Conservation (phyloP, 2,888 invertebrate genomes). For the Metopia argyrocephala region DNA sequence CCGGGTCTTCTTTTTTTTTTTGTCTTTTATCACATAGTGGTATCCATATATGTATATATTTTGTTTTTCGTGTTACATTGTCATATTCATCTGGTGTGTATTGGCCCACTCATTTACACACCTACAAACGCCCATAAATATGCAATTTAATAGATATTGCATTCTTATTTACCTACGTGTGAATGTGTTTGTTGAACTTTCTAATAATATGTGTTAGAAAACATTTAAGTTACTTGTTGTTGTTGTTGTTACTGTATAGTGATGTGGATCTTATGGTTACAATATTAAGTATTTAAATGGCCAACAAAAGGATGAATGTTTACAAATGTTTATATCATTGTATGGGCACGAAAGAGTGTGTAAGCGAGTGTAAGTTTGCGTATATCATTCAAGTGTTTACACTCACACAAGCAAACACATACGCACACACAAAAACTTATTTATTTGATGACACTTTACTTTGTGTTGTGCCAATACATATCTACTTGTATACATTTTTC, state of each 20-base stretch:
- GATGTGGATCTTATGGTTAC: too few relatives aligned
- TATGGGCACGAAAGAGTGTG: too few relatives aligned
- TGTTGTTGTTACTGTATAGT: too few relatives aligned
- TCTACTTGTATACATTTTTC: not conserved
- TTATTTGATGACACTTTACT: constrained; percentile 1
- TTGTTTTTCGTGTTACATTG: too few relatives aligned
- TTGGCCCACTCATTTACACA: not conserved
- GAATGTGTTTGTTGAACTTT: not conserved
- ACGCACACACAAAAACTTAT: not conserved
- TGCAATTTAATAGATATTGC: not conserved
- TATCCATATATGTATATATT: too few relatives aligned
- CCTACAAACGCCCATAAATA: not conserved
- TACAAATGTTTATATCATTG: not conserved
- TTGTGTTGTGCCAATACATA: not conserved
- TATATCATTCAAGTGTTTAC: not conserved
- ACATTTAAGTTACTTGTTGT: not conserved
- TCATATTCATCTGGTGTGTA: too few relatives aligned
- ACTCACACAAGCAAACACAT: not conserved
- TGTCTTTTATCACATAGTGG: too few relatives aligned
- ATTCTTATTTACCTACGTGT: not conserved
- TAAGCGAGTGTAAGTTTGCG: too few relatives aligned
- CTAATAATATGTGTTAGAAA: not conserved
- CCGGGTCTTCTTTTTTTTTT: too few relatives aligned
- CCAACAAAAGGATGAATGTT: not conserved
- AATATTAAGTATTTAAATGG: not conserved